Conservation (phyloP, 2,113 vertebrate species). For the Conger conger region DNA sequence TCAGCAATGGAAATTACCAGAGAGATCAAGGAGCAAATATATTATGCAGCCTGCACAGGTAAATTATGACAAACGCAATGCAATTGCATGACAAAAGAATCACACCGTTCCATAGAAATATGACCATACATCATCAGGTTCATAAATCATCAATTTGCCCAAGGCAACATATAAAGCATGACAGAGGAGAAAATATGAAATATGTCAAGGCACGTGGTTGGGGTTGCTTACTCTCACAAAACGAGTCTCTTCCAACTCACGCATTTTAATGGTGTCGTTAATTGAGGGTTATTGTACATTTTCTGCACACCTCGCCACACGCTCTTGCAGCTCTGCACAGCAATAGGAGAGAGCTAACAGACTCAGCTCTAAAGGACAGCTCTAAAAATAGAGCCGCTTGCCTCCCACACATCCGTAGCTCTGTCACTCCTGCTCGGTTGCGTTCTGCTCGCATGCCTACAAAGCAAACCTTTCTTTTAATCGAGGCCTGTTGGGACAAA, state of each 20-base stretch:
- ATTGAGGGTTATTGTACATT: constrained; percentile 18
- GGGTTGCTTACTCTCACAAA: neutral
- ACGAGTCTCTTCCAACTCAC: neutral
- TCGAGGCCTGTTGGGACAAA: constrained; percentile 21
- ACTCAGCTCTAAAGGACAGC: constrained; percentile 61
- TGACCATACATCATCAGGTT: neutral
- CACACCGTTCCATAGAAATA: neutral
- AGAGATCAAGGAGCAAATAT: neutral
- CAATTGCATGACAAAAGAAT: neutral
- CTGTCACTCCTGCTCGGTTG: constrained; percentile 36
- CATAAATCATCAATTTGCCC: neutral
- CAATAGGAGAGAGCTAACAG: constrained; percentile 47
- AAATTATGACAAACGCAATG: neutral
- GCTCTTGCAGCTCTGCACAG: constrained; percentile 49
- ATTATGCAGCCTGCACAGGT: neutral
- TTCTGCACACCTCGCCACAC: constrained; percentile 24
- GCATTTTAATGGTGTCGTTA: neutral
- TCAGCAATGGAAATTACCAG: neutral
- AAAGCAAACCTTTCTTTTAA: neutral
- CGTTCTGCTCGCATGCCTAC: constrained; percentile 8
- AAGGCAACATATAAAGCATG: neutral
- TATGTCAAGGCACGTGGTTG: neutral
- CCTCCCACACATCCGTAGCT: constrained; percentile 60
- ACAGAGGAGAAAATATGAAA: neutral
- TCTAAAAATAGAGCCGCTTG: constrained; percentile 70